Percentiles rank a stretch among this genome's conserved stretches.
Conservation (phyloP, 2,888 invertebrate genomes). For the Isoperla grammatica region DNA sequence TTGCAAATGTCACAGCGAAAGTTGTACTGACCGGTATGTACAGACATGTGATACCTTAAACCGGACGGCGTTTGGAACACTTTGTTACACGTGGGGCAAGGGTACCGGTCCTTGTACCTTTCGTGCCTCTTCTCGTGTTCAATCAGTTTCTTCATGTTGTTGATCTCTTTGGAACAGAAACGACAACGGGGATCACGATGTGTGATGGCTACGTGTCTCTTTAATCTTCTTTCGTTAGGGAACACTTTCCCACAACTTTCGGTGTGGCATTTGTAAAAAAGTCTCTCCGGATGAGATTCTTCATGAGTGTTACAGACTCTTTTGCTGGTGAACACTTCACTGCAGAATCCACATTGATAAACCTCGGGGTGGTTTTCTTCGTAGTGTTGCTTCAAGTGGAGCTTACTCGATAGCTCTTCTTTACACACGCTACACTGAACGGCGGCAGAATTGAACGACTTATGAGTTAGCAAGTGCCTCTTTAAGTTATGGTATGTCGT, state of each 20-base stretch:
- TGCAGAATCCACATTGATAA: slow-evolving; percentile 24
- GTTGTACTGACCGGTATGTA: slow-evolving; percentile 33
- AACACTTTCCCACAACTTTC: slow-evolving; percentile 28
- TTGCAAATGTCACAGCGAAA: slow-evolving; percentile 32
- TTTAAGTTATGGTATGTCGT: slow-evolving; percentile 24
- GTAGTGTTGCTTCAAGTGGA: slow-evolving; percentile 20
- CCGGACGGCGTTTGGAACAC: slow-evolving; percentile 31
- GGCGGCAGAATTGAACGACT: slow-evolving; percentile 10
- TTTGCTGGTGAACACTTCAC: slow-evolving; percentile 23
- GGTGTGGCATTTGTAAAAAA: slow-evolving; percentile 22
- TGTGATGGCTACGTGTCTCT: slow-evolving; percentile 22
- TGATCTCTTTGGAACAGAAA: slow-evolving; percentile 27
- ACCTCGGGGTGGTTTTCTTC: slow-evolving; percentile 19
- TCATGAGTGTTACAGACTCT: slow-evolving; percentile 21
- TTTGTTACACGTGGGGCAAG: slow-evolving; percentile 27
- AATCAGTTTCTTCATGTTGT: slow-evolving; percentile 22
- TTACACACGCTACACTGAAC: slow-evolving; percentile 20
- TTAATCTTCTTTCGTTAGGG: slow-evolving; percentile 19
- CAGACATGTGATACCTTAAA: slow-evolving; percentile 30
- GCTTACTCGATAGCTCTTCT: slow-evolving; percentile 19
- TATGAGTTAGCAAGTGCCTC: slow-evolving; percentile 22
- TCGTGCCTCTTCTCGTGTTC: slow-evolving; percentile 30
- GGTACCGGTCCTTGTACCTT: slow-evolving; percentile 17
- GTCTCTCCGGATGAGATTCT: slow-evolving; percentile 23
- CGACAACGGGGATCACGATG: slow-evolving; percentile 30